These are phyloP conservation scores for Isaurus tuberculatus DNA, from an alignment of 92 coral and sea anemone species.

Conservation along the genomic window DNA sequence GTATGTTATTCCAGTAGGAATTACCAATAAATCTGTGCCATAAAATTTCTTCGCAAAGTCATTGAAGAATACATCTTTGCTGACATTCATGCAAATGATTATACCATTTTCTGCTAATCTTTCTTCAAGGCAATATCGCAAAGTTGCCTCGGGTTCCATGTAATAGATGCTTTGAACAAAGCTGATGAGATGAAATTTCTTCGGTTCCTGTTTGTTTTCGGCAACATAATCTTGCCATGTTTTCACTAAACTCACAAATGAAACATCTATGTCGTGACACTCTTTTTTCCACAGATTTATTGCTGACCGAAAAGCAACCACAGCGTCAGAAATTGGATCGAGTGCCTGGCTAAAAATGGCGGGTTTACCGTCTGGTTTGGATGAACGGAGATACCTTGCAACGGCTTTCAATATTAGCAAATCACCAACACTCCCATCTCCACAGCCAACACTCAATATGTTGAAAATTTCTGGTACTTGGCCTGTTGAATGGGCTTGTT, in stretches of 20 bases:
- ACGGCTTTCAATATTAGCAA: slow-evolving; percentile 27
- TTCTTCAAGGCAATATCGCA: slow-evolving; percentile 39
- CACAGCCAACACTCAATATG: slow-evolving; percentile 49
- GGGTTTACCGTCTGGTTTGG: neutral
- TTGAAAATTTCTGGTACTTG: slow-evolving; percentile 29
- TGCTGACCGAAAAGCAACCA: neutral
- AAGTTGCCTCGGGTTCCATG: slow-evolving; percentile 41
- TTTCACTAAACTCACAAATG: slow-evolving; percentile 28
- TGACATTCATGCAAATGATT: slow-evolving; percentile 36
- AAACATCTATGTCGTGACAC: neutral
- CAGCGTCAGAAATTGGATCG: slow-evolving; percentile 34
- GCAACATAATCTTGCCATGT: slow-evolving; percentile 43
- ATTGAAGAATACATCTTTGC: slow-evolving; percentile 26
- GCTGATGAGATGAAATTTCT: slow-evolving; percentile 35
- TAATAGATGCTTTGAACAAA: slow-evolving; percentile 54
- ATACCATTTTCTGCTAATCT: slow-evolving; percentile 42
- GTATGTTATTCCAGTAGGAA: slow-evolving; percentile 10
- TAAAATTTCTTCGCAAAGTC: slow-evolving; percentile 12
- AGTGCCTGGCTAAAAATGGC: slow-evolving; percentile 41
- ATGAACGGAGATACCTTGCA: slow-evolving; percentile 10
- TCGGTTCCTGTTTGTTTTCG: slow-evolving; percentile 29
- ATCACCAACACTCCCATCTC: slow-evolving; percentile 47
- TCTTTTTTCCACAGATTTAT: slow-evolving; percentile 17
- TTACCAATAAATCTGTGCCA: slow-evolving; percentile 17
- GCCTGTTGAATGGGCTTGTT: neutral